phyloP scores from a whole-genome alignment of 1,140 invertebrate genomes.

The Notospermus geniculatus region DNA sequence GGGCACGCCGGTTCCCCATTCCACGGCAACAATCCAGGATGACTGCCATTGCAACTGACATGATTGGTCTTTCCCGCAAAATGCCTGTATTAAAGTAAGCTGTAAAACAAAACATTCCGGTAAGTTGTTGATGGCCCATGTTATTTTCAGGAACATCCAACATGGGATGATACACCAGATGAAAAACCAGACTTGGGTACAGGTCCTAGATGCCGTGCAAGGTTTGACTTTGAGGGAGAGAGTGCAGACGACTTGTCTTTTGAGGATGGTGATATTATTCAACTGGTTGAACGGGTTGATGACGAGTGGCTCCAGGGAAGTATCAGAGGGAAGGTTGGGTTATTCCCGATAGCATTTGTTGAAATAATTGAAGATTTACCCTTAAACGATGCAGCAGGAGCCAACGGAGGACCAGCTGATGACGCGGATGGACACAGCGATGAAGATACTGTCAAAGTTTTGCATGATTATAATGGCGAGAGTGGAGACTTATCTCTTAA shows the following conservation, averaged over 20 bases:
- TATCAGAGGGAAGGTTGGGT: conserved; percentile 66
- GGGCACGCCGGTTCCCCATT: too few relatives aligned
- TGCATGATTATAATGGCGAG: conserved; percentile 16
- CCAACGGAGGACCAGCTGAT: background rate
- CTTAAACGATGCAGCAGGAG: conserved; percentile 4
- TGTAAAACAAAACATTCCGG: too few relatives aligned
- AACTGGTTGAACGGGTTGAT: conserved; percentile 69
- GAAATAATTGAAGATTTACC: conserved; percentile 50
- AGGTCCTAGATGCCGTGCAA: conserved; percentile 57
- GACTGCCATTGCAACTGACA: too few relatives aligned
- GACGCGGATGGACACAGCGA: background rate
- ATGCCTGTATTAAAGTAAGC: too few relatives aligned
- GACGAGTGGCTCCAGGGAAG: conserved; percentile 81
- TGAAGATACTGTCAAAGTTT: conserved; percentile 8
- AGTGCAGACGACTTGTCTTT: conserved; percentile 61
- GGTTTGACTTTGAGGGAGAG: conserved; percentile 66
- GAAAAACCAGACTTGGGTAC: conserved; percentile 22
- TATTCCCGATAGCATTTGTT: conserved; percentile 80
- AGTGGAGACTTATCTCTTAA: conserved; percentile 29
- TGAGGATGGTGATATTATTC: conserved; percentile 69
- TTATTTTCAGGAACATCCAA: too few relatives aligned
- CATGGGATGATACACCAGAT: too few relatives aligned
- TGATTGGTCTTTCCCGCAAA: too few relatives aligned
- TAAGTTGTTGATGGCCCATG: too few relatives aligned
- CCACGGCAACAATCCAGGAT: too few relatives aligned